These are phyloP conservation scores for Patiria miniata DNA, from an alignment of 35 echinoderm and acorn worm genomes.

Conservation along the genomic window DNA sequence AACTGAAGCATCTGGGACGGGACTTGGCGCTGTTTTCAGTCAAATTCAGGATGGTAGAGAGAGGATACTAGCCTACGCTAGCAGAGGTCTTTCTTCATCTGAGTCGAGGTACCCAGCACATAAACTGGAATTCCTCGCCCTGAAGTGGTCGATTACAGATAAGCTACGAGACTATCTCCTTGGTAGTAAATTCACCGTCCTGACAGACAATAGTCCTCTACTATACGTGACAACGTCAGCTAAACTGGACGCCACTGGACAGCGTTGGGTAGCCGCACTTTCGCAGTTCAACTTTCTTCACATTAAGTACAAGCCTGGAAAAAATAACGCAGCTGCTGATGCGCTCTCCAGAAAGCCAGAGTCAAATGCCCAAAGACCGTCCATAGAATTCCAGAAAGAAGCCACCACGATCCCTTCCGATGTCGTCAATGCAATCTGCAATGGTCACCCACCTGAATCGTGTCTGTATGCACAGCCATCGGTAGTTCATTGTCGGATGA, in stretches of 20 bases:
- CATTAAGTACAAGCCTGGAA: conserved; percentile 18
- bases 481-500: background rate
- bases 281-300: background rate
- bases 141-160: conserved; percentile 75
- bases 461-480: background rate
- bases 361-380: no score
- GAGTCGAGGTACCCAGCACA: conserved; percentile 48
- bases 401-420: background rate
- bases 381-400: background rate
- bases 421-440: background rate
- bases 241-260: conserved; percentile 7
- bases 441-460: background rate
- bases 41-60: conserved; percentile 43
- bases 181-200: conserved; percentile 8
- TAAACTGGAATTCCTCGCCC: conserved; percentile 53
- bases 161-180: conserved; percentile 73
- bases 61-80: conserved; percentile 32
- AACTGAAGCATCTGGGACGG: conserved; percentile 55
- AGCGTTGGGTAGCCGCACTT: conserved; percentile 31
- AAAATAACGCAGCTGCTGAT: conserved; percentile 28
- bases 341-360: conserved; percentile 5
- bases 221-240: background rate
- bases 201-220: conserved; percentile 29
- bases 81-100: conserved; percentile 61
- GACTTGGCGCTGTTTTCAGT: conserved; percentile 48